Base-by-base conservation (phyloP, 2,888 invertebrate genomes). In the Amiota minor region DNA sequence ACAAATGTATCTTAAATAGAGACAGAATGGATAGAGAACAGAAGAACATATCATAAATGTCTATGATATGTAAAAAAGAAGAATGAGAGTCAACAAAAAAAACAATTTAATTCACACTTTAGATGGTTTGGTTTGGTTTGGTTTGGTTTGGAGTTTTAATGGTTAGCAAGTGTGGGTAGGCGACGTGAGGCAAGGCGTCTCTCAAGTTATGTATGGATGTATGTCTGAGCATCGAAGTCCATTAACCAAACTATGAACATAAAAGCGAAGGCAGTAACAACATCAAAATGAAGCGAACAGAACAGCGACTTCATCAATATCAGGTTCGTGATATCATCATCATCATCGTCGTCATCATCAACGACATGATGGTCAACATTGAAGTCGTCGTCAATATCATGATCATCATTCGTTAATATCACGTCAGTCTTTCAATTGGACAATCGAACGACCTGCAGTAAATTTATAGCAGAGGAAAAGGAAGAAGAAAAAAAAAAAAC, bases 31-130 rank as follows among this genome's bases (percentile, higher is more conserved):
- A 67, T n/a, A 16, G 18, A 64, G 12, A 18, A 61, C 61, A 16
- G 18, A 35, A 61, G 8, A 20, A 64, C 12, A 45, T 12, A 64
- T 45, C n/a, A 64, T 49, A 47, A 46, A 64, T 64, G 46, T 14
- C 64, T 14, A n/a, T 16, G 64, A 35, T 50, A 45, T 49, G 49
- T 23, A 53, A 68, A 65, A 50, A 45, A 14, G n/a, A 16, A 65
- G 6, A 50, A 67, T 47, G 20, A 67, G 23, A 67, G 20, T 49
- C n/a, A 64, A 59, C 16, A 61, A 59, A 49, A 78, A 78, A 77
- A 77, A 84, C 83, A 83, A 84, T 86, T 83, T 76, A 83, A 83
- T 83, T 83, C 83, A 83, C 83, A 83, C 83, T 84, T 76, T 74
- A 76, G 61, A 64, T 69, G 73, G 23, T 23, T 70, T 49, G 62